Evolutionary conservation across 2,888 invertebrate species (phyloP).

Genomic region (Calameuta pallipes): DNA sequence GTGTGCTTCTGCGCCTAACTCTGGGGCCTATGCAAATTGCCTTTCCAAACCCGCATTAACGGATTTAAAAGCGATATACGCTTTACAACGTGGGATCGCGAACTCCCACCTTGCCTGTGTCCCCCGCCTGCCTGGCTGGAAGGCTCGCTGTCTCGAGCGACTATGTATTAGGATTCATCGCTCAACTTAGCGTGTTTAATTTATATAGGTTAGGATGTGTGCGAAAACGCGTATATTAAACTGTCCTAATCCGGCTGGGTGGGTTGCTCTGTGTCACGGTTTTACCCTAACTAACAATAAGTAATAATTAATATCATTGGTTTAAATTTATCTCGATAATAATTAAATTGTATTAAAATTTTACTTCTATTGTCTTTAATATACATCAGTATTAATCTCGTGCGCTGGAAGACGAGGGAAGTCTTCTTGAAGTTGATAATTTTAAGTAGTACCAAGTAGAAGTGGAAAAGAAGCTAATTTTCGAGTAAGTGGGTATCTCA

Average conservation of each 20-base stretch:
- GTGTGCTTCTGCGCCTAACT: conserved; percentile 27
- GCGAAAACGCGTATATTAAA: conserved; percentile 16
- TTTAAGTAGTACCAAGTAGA: too few species aligned
- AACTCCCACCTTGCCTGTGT: conserved; percentile 9
- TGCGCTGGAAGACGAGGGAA: too few species aligned
- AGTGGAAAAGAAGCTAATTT: too few species aligned
- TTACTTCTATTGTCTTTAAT: too few species aligned
- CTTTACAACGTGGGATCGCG: conserved; percentile 38
- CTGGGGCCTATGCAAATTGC: conserved; percentile 58
- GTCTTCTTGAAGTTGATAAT: too few species aligned
- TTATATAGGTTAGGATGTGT: conserved; percentile 20
- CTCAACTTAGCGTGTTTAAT: conserved; percentile 46
- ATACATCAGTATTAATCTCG: too few species aligned
- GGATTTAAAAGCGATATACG: conserved; percentile 63
- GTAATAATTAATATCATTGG: too few species aligned
- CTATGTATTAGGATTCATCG: conserved; percentile 52
- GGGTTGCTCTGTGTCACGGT: too few species aligned
- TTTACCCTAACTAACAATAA: too few species aligned
- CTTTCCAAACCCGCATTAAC: conserved; percentile 52
- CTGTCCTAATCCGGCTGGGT: not conserved
- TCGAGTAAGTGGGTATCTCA: too few species aligned
- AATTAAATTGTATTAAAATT: too few species aligned
- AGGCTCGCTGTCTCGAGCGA: conserved; percentile 26
- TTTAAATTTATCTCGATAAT: too few species aligned
- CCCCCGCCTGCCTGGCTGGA: not conserved